Evolutionary conservation across 1,140 invertebrate species (phyloP).

Genomic region (Zaprionus nigranus): DNA sequence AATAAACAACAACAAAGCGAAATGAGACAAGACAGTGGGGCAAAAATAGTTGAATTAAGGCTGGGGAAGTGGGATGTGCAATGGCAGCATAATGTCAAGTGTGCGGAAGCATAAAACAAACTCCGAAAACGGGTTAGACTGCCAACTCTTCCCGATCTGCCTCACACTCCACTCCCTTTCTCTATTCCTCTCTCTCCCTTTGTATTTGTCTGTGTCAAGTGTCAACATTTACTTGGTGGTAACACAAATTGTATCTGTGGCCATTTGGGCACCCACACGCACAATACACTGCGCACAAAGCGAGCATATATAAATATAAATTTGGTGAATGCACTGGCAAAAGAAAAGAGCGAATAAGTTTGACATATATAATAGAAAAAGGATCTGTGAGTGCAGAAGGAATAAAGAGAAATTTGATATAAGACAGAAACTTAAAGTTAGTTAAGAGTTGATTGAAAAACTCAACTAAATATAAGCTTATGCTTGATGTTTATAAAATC

Average conservation of each 20-base stretch:
- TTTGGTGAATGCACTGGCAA: neutral
- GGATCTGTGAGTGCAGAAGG: too few relatives aligned
- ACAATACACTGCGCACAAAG: conserved; percentile 29
- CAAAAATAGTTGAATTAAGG: conserved; percentile 23
- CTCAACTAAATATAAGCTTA: too few relatives aligned
- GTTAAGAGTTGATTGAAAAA: neutral
- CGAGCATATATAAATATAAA: conserved; percentile 12
- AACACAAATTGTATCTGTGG: conserved; percentile 80
- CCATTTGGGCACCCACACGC: conserved; percentile 62
- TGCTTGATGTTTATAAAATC: too few relatives aligned
- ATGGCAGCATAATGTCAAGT: conserved; percentile 77
- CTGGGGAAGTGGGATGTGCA: conserved; percentile 43
- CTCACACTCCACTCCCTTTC: neutral
- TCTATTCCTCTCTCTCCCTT: conserved; percentile 14
- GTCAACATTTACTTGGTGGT: conserved; percentile 81
- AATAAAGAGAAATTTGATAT: neutral
- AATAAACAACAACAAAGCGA: conserved; percentile 37
- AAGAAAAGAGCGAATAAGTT: neutral
- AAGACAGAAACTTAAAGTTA: neutral
- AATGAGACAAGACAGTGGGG: conserved; percentile 27
- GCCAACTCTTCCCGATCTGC: conserved; percentile 33
- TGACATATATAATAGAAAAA: too few relatives aligned
- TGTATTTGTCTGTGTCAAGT: conserved; percentile 81
- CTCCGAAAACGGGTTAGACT: conserved; percentile 72
- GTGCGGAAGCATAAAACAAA: conserved; percentile 81